A percentile compares a stretch with the other conserved stretches of the same genome.
These are phyloP conservation scores for Bradynema listronoti DNA, from an alignment of 1,140 invertebrate species.

Conservation along the genomic window DNA sequence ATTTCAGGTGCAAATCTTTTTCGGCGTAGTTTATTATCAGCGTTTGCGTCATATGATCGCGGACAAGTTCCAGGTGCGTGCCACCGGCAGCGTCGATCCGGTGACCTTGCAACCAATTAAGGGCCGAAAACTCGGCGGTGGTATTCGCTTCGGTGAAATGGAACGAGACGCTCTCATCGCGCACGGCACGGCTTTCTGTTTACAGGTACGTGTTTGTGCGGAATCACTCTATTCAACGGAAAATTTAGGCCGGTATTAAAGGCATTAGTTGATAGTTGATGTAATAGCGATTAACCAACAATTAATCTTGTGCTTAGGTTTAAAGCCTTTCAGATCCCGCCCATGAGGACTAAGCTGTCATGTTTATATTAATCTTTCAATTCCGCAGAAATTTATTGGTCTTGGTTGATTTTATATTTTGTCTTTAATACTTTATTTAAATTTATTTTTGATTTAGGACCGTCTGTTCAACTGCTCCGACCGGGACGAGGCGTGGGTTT, in stretches of 20 bases:
- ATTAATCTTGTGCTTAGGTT: too few species aligned
- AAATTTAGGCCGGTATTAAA: too few species aligned
- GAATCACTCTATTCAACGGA: too few species aligned
- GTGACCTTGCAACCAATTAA: conserved; percentile 67
- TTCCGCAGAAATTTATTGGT: too few species aligned
- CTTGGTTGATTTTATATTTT: too few species aligned
- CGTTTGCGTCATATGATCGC: conserved; percentile 93
- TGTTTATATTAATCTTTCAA: too few species aligned
- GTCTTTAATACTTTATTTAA: conserved; percentile 84
- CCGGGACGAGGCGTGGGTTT: conserved; percentile 69
- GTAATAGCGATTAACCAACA: too few species aligned
- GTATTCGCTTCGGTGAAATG: conserved; percentile 97
- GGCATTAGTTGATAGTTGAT: too few species aligned
- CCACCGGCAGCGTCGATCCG: conserved; percentile 80
- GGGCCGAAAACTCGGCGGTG: conserved; percentile 74
- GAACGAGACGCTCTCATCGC: conserved; percentile 91
- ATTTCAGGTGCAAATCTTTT: conserved; percentile 77
- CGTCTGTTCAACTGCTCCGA: conserved; percentile 88
- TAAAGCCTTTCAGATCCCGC: too few species aligned
- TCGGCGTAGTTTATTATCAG: conserved; percentile 95
- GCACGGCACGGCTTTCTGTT: conserved; percentile 80
- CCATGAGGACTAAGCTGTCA: too few species aligned
- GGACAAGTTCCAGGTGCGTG: conserved; percentile 76
- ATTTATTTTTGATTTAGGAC: conserved; percentile 75
- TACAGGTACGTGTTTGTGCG: conserved; percentile 79